Conservation (phyloP, 2,888 invertebrate species). For the Octodonta nipae region DNA sequence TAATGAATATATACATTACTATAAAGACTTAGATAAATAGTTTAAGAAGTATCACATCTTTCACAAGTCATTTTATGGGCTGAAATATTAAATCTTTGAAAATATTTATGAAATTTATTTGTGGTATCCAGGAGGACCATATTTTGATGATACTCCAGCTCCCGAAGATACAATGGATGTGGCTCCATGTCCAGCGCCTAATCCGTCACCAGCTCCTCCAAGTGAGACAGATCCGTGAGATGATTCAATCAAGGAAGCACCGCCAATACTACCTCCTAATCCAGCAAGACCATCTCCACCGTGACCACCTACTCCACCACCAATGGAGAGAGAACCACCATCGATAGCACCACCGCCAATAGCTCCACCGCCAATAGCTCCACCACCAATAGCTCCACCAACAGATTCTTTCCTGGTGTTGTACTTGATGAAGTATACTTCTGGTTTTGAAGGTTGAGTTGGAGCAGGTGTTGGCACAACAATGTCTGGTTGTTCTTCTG, state of each 20-base stretch:
- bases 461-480: conserved; percentile 63
- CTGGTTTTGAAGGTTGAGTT: conserved; percentile 76
- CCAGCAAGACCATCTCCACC: conserved; percentile 12
- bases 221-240: conserved; percentile 3
- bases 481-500: conserved; percentile 72
- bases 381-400: conserved; percentile 6
- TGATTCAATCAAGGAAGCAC: conserved; percentile 4
- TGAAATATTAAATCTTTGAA: too few species aligned
- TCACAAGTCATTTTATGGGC: conserved; percentile 14
- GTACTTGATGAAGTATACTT: conserved; percentile 81
- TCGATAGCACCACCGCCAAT: conserved; percentile 6
- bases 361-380: conserved; percentile 10
- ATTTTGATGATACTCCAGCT: conserved; percentile 15
- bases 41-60: conserved; percentile 15
- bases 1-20: conserved; percentile 14
- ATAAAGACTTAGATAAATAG: conserved; percentile 9
- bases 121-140: conserved; percentile 21
- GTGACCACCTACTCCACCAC: conserved; percentile 5
- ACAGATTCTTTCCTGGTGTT: conserved; percentile 50
- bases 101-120: conserved; percentile 12
- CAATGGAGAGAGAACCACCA: conserved; percentile 6
- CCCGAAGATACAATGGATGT: conserved; percentile 9
- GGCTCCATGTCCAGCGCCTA: conserved; percentile 9
- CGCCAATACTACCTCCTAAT: conserved; percentile 6
- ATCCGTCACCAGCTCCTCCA: not conserved